Evolutionary conservation across 30 jellyfish, hydroid and myxozoan species (phyloP).

Genomic region (Turritopsis dohrnii): DNA sequence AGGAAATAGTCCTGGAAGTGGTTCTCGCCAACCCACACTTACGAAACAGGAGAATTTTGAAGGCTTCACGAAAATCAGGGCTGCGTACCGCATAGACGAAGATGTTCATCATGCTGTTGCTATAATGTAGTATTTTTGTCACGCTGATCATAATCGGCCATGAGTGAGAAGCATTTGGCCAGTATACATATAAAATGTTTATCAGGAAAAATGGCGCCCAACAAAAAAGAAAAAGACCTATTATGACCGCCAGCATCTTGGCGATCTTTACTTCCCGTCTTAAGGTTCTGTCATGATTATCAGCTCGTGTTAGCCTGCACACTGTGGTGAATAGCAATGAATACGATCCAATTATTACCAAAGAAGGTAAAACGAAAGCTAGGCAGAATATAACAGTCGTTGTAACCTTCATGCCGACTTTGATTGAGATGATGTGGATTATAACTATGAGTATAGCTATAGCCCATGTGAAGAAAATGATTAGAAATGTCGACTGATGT

Average conservation of each 20-base stretch:
- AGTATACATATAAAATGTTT: constrained; percentile 43
- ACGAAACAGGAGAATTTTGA: constrained; percentile 41
- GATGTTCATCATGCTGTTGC: constrained; percentile 83
- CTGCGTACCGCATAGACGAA: constrained; percentile 84
- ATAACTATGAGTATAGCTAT: constrained; percentile 41
- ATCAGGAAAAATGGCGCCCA: constrained; percentile 85
- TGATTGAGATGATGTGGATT: background rate
- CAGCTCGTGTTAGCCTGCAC: constrained; percentile 30
- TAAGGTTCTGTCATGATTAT: constrained; percentile 27
- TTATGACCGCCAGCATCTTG: constrained; percentile 60
- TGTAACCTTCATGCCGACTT: background rate
- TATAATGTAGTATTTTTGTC: constrained; percentile 47
- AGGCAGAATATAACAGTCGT: constrained; percentile 28
- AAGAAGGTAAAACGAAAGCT: constrained; percentile 63
- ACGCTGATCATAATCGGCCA: constrained; percentile 24
- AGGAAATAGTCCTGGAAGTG: too few species aligned
- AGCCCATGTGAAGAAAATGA: constrained; percentile 59
- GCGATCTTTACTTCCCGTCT: constrained; percentile 70
- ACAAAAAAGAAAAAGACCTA: constrained; percentile 61
- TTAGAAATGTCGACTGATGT: constrained; percentile 47
- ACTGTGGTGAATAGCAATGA: constrained; percentile 58
- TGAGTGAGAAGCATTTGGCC: constrained; percentile 33
- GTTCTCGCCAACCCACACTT: background rate
- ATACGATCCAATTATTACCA: constrained; percentile 44
- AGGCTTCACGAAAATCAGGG: constrained; percentile 67